phyloP scores from a whole-genome alignment of 2,797 vertebrate species.

The Peromyscus melanophrys region DNA sequence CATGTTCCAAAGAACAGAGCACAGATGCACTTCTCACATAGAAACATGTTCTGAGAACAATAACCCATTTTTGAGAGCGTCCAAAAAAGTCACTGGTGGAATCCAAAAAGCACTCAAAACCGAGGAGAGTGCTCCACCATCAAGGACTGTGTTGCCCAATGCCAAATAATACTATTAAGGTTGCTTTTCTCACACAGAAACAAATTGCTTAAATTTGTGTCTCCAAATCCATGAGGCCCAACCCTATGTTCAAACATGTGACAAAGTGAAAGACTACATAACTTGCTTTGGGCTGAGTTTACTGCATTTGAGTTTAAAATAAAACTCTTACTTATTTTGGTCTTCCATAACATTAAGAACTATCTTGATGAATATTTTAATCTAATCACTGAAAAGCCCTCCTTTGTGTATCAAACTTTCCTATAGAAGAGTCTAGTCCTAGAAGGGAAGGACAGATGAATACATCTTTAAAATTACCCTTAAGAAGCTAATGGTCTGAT shows the following conservation, averaged over 20 bases:
- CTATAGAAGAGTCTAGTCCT: background rate
- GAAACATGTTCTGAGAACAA: constrained; percentile 1
- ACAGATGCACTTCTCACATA: background rate
- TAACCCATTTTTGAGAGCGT: background rate
- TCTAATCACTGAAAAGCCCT: constrained; percentile 18
- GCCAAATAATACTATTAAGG: background rate
- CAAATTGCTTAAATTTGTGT: background rate
- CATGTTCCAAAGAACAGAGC: background rate
- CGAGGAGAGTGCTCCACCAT: background rate
- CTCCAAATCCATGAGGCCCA: background rate
- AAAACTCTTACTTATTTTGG: constrained; percentile 35
- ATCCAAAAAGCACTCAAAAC: background rate
- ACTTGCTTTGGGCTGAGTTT: background rate
- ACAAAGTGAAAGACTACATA: background rate
- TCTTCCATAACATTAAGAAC: constrained; percentile 32
- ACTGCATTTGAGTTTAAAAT: constrained; percentile 5
- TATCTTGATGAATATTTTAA: background rate
- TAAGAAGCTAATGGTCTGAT: background rate
- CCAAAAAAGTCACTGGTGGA: background rate
- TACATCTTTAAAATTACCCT: background rate
- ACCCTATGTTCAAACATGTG: background rate
- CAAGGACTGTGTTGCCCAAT: background rate
- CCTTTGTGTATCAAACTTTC: background rate
- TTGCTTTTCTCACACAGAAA: background rate
- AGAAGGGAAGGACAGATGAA: background rate